Percentiles rank a stretch among this genome's conserved stretches.
Conservation (phyloP, 2,888 invertebrate species). For the Tethea ocularis region DNA sequence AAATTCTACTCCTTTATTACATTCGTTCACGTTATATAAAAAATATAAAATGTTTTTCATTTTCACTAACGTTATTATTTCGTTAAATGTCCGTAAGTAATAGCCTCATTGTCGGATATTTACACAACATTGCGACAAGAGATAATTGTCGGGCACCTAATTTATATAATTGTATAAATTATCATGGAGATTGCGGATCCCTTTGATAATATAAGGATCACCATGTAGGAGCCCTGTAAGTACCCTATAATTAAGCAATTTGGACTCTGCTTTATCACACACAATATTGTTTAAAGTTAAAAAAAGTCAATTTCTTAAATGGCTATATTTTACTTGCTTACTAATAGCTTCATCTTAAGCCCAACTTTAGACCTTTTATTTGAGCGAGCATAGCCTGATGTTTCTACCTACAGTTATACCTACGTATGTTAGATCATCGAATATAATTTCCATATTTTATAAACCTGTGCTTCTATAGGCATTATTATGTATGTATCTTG, state of each 20-base stretch:
- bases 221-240: slow-evolving; percentile 13
- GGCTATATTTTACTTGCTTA: too few species aligned
- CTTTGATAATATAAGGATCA: slow-evolving; percentile 51
- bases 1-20: too few species aligned
- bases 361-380: too few species aligned
- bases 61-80: background rate
- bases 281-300: background rate
- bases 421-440: background rate
- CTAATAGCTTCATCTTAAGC: too few species aligned
- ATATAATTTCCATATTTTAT: background rate
- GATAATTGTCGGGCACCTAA: slow-evolving; percentile 51
- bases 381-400: too few species aligned
- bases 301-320: background rate
- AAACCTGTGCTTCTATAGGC: background rate
- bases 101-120: slow-evolving; percentile 17
- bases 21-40: too few species aligned
- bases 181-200: slow-evolving; percentile 41
- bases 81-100: background rate
- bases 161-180: slow-evolving; percentile 64
- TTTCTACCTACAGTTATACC: too few species aligned
- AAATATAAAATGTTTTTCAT: too few species aligned
- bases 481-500: too few species aligned
- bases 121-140: slow-evolving; percentile 39
- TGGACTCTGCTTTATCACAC: background rate
- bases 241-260: background rate